Evolutionary conservation across 2,888 invertebrate genomes (phyloP), one percentile per base, ranked within the genome.

Genomic region (Thymelicus sylvestris): DNA sequence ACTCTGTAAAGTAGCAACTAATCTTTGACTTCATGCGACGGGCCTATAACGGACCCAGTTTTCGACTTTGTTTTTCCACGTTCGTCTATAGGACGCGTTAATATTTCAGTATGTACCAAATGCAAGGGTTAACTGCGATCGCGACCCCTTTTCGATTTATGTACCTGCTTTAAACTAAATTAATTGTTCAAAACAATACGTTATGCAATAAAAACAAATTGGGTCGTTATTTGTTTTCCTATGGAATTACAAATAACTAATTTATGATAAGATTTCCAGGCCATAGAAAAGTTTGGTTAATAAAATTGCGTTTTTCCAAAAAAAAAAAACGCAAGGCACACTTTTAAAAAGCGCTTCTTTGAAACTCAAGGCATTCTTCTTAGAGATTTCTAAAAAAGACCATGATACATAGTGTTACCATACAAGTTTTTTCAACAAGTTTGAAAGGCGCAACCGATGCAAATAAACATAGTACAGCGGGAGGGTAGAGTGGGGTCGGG

Each of bases 51-150:
- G 86, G 89, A 82, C 82, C 87, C 88, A 89, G 90, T 91, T 91
- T 92, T 91, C 87, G 89, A 90, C 92, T 92, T 88, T 93, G 92
- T 93, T 93, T 93, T 93, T 92, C 91, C 90, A 89, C 89, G 87
- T 87, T 87, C 87, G 87, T 87, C 91, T 87, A 92, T 89, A 89
- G 88, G 85, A 80, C 80, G 86, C 88, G 89, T 93, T 92, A 93
- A 93, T 93, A 93, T 93, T 93, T 93, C 90, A 93, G 88, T 83
- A 81, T 84, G 89, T 87, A 87, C 87, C 85, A 82, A 89, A 90
- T 92, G 90, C 91, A 89, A 91, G 92, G 93, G 92, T 93, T 92
- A 92, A 92, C 86, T 90, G 87, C 74, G 80, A 83, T 65, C 60
- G 65, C 31, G 48, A 41, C 70, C 65, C 70, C 31, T 65, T 31